Evolutionary conservation across 1,140 invertebrate genomes (phyloP), one percentile per base, ranked within the genome.

Genomic region (Heliconius himera): DNA sequence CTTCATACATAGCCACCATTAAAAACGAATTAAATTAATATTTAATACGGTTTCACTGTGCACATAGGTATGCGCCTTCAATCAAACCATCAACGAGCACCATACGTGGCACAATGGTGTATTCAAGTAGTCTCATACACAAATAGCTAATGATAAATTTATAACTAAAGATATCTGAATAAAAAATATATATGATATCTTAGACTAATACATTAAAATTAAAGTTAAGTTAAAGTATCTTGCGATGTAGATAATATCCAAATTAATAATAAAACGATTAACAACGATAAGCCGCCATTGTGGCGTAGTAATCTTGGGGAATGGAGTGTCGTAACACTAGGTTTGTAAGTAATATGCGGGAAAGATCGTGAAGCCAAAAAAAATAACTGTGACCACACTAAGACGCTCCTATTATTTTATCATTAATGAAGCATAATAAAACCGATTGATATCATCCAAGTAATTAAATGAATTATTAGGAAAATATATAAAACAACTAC

Each of bases 101-200:
- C 81, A 70, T 77, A 74, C 71, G 71, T 4, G 70, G 81, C 46
- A 82, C 81, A 82, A 82, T 82, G 81, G 60, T 56, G 74, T 75
- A 82, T 82, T 82, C 26, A 78, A 74, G 74, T 46, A 70, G 49
- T 33, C 36, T 49, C 29, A 60, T 29, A 26, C 60, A 66, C 20
- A n/a, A 3, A 18, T 56, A 22, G 2, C 5, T 66, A 26, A 66
- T 13, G 56, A 66, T 29, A 66, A 66, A 66, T 26, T 66, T 22
- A 29, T 66, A 66, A 66, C 56, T 66, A 26, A 66, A 66, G 2
- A 66, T 29, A 66, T 26, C 56, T 66, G 2, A 66, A 66, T 26
- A 66, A 29, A 60, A 66, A 60, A n/a, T n/a, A 60, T 60, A 60
- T 66, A 11, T 26, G 1, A 66, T 66, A 66, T 56, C 22, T 66